Evolutionary conservation across 92 coral and sea anemone genomes (phyloP).

Genomic region (Montipora capitata): DNA sequence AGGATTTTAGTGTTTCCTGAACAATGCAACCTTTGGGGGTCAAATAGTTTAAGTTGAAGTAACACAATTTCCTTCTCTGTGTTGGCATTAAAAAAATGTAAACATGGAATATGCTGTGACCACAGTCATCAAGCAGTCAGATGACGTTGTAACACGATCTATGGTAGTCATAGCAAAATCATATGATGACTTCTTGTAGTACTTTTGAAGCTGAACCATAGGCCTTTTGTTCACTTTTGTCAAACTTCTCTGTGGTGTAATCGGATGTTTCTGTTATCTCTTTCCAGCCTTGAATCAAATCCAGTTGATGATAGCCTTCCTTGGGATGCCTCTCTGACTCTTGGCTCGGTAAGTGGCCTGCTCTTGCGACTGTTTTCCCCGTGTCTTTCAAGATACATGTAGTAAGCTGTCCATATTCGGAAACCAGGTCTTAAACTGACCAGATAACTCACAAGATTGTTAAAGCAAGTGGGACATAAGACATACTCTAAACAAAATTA

Average conservation of each 20-base stretch:
- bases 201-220: background rate
- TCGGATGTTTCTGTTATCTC: conserved; percentile 18
- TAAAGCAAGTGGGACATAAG: background rate
- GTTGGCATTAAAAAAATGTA: conserved; percentile 1
- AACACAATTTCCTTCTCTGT: background rate
- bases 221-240: background rate
- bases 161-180: background rate
- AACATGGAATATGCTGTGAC: background rate
- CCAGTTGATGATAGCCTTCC: conserved; percentile 72
- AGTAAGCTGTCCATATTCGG: background rate
- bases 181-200: background rate
- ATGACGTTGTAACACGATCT: background rate
- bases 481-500: too few relatives aligned
- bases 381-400: too few relatives aligned
- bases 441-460: too few relatives aligned
- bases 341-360: conserved; percentile 41
- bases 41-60: background rate
- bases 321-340: conserved; percentile 56
- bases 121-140: background rate
- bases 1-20: too few relatives aligned
- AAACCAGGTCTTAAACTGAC: background rate
- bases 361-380: background rate
- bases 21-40: background rate
- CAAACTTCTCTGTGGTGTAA: conserved; percentile 8
- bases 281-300: conserved; percentile 88